These are phyloP conservation scores for Drosophila albomicans DNA, from an alignment of 1,140 invertebrate species.

Conservation along the genomic window DNA sequence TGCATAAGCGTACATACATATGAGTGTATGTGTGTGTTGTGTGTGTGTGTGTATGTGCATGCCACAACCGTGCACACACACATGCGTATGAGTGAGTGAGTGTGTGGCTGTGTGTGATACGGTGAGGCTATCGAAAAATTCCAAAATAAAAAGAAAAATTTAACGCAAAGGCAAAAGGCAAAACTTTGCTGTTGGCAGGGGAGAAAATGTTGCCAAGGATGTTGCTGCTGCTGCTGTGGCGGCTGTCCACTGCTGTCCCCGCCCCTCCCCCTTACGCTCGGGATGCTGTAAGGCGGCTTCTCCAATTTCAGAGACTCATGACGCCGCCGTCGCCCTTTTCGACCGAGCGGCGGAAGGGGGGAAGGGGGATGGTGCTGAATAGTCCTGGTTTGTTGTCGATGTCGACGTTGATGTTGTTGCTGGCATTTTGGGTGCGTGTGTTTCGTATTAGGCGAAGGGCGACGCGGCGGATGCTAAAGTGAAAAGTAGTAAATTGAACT, in stretches of 20 bases:
- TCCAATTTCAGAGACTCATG: slow-evolving; percentile 69
- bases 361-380: slow-evolving; percentile 43
- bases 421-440: slow-evolving; percentile 48
- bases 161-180: slow-evolving; percentile 76
- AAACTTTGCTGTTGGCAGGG: slow-evolving; percentile 55
- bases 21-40: slow-evolving; percentile 30
- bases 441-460: slow-evolving; percentile 45
- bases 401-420: slow-evolving; percentile 11
- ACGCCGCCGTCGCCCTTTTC: slow-evolving; percentile 52
- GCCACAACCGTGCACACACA: slow-evolving; percentile 24
- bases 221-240: slow-evolving; percentile 19
- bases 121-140: slow-evolving; percentile 75
- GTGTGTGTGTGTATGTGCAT: slow-evolving; percentile 33
- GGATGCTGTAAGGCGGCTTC: slow-evolving; percentile 43
- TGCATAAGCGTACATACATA: slow-evolving; percentile 31
- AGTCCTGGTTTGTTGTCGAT: not conserved
- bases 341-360: not conserved
- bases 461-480: slow-evolving; percentile 74
- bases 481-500: slow-evolving; percentile 84
- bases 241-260: slow-evolving; percentile 18
- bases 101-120: slow-evolving; percentile 54
- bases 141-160: slow-evolving; percentile 84
- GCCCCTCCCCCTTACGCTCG: not conserved
- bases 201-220: slow-evolving; percentile 32
- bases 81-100: not conserved